Conservation (phyloP, 2,888 invertebrate species). For the Drosophila algonquin region DNA sequence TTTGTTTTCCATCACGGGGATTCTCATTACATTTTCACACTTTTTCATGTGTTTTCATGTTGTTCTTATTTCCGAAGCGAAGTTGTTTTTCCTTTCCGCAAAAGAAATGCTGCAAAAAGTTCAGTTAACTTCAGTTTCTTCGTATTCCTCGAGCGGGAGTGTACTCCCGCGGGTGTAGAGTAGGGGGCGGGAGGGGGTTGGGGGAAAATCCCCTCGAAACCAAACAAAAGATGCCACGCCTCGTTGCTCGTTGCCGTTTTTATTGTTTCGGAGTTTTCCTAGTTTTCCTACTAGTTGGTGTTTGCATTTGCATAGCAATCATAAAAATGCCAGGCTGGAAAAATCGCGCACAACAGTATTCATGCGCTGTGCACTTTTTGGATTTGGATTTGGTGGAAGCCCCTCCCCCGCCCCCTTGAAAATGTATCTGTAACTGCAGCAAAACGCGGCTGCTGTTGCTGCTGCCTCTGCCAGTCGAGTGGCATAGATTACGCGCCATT, state of each 20-base stretch:
- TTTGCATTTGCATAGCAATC: slow-evolving; percentile 67
- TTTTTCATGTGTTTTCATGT: slow-evolving; percentile 14
- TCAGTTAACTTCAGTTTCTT: background rate
- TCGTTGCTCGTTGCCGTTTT: slow-evolving; percentile 51
- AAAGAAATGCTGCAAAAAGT: background rate
- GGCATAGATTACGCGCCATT: slow-evolving; percentile 68
- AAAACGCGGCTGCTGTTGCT: too few relatives aligned
- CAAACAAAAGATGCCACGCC: slow-evolving; percentile 68
- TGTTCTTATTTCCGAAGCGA: slow-evolving; percentile 50
- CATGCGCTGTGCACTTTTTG: slow-evolving; percentile 60
- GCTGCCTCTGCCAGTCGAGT: background rate
- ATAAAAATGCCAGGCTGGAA: slow-evolving; percentile 60
- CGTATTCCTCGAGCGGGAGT: background rate
- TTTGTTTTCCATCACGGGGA: background rate
- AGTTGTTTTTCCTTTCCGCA: slow-evolving; percentile 19
- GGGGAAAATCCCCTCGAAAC: slow-evolving; percentile 8
- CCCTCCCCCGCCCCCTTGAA: slow-evolving; percentile 17
- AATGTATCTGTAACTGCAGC: slow-evolving; percentile 50
- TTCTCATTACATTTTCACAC: slow-evolving; percentile 12
- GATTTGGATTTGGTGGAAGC: slow-evolving; percentile 14
- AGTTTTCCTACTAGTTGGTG: slow-evolving; percentile 9
- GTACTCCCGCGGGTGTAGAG: background rate
- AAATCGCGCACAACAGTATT: slow-evolving; percentile 28
- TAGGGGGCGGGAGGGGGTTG: too few relatives aligned
- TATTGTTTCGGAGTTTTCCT: slow-evolving; percentile 22